Conservation (phyloP, 2,888 invertebrate species). For the Clitarchus hookeri region DNA sequence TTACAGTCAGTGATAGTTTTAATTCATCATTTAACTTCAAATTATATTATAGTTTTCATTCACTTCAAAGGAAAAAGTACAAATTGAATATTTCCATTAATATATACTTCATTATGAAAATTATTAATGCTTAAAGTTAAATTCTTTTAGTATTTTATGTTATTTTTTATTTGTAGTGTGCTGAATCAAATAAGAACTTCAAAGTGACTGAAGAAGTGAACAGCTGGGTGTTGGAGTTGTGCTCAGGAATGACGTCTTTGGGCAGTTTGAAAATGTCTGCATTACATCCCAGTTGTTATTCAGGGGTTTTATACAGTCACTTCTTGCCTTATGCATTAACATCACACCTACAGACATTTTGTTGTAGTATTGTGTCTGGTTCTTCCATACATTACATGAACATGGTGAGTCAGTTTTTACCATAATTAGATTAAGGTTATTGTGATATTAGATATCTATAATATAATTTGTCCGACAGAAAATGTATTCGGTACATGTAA, state of each 20-base stretch:
- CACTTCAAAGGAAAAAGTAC: no score
- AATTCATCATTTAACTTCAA: no score
- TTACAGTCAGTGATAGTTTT: no score
- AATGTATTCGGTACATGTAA: no score
- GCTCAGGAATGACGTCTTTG: slow-evolving; percentile 38
- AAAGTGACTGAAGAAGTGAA: slow-evolving; percentile 37
- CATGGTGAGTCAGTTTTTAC: slow-evolving; percentile 37
- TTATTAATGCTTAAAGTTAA: no score
- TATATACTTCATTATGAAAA: no score
- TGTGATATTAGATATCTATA: no score
- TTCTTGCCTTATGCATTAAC: slow-evolving; percentile 33
- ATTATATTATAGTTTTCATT: no score
- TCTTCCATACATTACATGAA: slow-evolving; percentile 39
- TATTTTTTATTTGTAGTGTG: neutral
- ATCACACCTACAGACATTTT: slow-evolving; percentile 44
- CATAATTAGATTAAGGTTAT: neutral
- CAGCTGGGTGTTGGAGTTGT: slow-evolving; percentile 40
- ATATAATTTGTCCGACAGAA: no score
- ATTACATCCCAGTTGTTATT: neutral
- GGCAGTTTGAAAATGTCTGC: slow-evolving; percentile 15
- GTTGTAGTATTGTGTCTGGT: slow-evolving; percentile 43
- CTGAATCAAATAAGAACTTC: slow-evolving; percentile 22
- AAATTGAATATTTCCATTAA: no score
- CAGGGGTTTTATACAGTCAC: neutral
- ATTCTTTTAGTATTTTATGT: neutral